Base-by-base conservation (phyloP, 2,797 vertebrate species). In the Bryconaethiops microstoma region DNA sequence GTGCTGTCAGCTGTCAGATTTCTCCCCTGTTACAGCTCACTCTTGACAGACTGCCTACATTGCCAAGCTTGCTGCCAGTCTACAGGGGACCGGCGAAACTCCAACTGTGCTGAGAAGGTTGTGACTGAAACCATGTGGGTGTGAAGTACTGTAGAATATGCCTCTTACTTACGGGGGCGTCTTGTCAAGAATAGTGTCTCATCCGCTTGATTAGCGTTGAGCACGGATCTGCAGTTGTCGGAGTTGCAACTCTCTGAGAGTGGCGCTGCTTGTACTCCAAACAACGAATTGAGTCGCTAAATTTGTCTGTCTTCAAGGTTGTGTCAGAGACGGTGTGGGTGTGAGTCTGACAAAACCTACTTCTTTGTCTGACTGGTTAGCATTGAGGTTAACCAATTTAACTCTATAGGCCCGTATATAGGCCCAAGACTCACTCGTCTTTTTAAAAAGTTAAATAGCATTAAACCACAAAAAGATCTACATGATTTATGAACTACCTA, bases 1-100 rank as follows among this genome's bases (percentile, higher is more conserved):
- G n/a, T 17, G 52, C 70, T 73, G 70, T 73, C 70, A 73, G 70
- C 70, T 73, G 70, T 73, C 70, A 73, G 52, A 55, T 73, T 55
- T n/a, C 52, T 54, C 62, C 52, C 52, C 52, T 21, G 25, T 73
- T 57, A 57, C 52, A 16, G 70, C 70, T 73, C 70, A 55, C 70
- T 73, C 70, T 45, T 73, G 70, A 73, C 70, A 73, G 21, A 50
- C 19, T 52, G 68, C 42, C 50, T 71, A 48, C 69, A 40, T 71
- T 71, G 48, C 50, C 23, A 48, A 71, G 29, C 29, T 39, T 25
- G 70, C 52, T 73, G 52, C 70, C 29, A 25, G 52, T 73, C 70
- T 73, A 57, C 70, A 23, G 70, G 69, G 70, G 52, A 57, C 70
- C 40, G 70, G 52, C 52, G 29, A 57, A 73, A n/a, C 50, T 55